Conservation (phyloP, 2,113 vertebrate genomes). For the Pelobates fuscus region DNA sequence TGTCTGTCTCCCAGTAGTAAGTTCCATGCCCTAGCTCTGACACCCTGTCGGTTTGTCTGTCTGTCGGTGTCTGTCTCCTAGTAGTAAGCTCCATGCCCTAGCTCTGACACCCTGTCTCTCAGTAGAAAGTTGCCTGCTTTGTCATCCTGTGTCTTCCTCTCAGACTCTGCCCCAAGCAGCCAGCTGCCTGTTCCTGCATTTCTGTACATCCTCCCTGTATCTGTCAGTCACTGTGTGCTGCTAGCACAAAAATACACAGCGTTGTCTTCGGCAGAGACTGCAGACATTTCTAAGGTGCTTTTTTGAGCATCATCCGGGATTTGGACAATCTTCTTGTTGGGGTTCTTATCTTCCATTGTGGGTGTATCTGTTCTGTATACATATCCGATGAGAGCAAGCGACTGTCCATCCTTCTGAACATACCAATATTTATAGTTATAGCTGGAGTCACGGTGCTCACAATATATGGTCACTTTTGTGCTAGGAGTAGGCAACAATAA, state of each 20-base stretch:
- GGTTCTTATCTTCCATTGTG: constrained; percentile 6
- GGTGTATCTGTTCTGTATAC: background rate
- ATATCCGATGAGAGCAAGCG: background rate
- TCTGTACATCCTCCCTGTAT: background rate
- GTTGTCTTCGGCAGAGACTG: background rate
- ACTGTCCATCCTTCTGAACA: background rate
- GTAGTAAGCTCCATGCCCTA: background rate
- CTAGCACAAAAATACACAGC: constrained; percentile 25
- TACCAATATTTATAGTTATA: constrained; percentile 5
- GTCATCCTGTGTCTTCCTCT: no score
- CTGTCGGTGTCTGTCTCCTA: background rate
- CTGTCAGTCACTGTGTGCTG: constrained; percentile 23
- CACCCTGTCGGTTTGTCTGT: no score
- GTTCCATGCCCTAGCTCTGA: no score
- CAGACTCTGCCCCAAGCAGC: background rate
- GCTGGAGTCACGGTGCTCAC: background rate
- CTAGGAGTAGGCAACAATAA: background rate
- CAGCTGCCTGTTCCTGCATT: background rate
- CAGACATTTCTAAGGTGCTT: background rate
- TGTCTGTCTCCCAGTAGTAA: no score
- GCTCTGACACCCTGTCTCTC: no score
- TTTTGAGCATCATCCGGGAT: background rate
- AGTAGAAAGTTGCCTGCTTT: no score
- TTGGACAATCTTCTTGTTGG: background rate
- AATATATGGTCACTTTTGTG: background rate